Base-by-base conservation (phyloP, 53 echinoderm and acorn worm genomes). In the Apostichopus leukothele region DNA sequence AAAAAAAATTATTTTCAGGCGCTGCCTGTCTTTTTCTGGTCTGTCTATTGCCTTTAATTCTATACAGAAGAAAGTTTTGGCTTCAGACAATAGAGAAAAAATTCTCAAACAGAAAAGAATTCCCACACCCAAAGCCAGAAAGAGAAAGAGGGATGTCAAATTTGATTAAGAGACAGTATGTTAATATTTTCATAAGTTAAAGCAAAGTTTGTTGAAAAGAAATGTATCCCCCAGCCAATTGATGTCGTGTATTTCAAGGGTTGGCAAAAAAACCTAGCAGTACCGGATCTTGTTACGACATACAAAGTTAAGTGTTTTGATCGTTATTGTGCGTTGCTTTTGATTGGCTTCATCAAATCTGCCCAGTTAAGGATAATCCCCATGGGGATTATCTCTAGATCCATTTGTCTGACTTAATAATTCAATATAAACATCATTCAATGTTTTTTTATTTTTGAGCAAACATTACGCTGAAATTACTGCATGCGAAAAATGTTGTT, bases 401-500 rank as follows among this genome's bases (percentile, higher is more conserved):
- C 81, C 81, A 53, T 81, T 81, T 81, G 59, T 81, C 81, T 81
- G 81, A 55, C 55, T 81, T 81, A 55, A 81, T 81, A 81, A 81
- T 81, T 54, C 81, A 81, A 81, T 81, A 55, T 39, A 39, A 39
- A 79, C 51, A 52, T 81, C 81, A 81, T 54, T 81, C 81, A 55
- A 79, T 79, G 39, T 39, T 39, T 77, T 77, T 57, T 10, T 57
- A 9, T 71, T 71, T 81, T 81, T 81, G 81, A 81, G 81, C 81
- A 81, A 81, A 81, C 81, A 81, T 81, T 18, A 18, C 71, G 18
- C 21, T 71, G 71, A 71, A 71, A 71, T 14, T 71, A 71, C 71
- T n/a, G 18, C 71, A 19, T 71, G 71, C 16, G 6, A 71, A 71
- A 71, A 71, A 71, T 71, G 18, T 19, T 71, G 71, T 71, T 71